Evolutionary conservation across 1,140 invertebrate species (phyloP).

Genomic region (Plectrocnemia conspersa): DNA sequence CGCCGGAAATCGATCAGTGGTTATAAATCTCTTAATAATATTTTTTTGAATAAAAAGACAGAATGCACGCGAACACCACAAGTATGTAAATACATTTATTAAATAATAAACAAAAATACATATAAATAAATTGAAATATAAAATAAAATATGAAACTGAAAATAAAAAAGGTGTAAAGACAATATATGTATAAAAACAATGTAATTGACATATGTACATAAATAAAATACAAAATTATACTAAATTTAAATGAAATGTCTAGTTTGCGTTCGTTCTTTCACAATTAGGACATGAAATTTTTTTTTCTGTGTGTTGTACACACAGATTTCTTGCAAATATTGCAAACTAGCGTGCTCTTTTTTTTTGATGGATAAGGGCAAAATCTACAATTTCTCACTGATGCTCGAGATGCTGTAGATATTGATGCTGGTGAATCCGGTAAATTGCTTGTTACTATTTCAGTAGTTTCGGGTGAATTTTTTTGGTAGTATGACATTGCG

Average conservation of each 20-base stretch:
- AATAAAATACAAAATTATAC: too few relatives aligned
- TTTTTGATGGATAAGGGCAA: constrained; percentile 11
- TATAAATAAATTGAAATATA: too few relatives aligned
- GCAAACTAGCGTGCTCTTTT: constrained; percentile 13
- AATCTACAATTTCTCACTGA: constrained; percentile 13
- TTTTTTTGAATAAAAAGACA: constrained; percentile 11
- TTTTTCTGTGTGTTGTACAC: constrained; percentile 8
- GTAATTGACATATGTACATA: too few relatives aligned
- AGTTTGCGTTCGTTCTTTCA: too few relatives aligned
- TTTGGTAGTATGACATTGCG: constrained; percentile 1
- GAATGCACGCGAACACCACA: constrained; percentile 5
- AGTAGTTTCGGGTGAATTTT: constrained; percentile 5
- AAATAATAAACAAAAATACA: neutral
- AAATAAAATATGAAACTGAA: too few relatives aligned
- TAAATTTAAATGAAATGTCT: too few relatives aligned
- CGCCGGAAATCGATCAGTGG: neutral
- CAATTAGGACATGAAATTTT: constrained; percentile 9
- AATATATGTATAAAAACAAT: too few relatives aligned
- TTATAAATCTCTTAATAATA: constrained; percentile 6
- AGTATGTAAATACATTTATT: constrained; percentile 3
- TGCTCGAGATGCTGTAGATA: neutral
- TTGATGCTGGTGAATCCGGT: neutral
- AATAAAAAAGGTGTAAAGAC: too few relatives aligned
- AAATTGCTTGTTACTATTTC: neutral
- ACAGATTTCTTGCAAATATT: constrained; percentile 14